Conservation (phyloP, 2,888 invertebrate species). For the Pristionchus japonicus region DNA sequence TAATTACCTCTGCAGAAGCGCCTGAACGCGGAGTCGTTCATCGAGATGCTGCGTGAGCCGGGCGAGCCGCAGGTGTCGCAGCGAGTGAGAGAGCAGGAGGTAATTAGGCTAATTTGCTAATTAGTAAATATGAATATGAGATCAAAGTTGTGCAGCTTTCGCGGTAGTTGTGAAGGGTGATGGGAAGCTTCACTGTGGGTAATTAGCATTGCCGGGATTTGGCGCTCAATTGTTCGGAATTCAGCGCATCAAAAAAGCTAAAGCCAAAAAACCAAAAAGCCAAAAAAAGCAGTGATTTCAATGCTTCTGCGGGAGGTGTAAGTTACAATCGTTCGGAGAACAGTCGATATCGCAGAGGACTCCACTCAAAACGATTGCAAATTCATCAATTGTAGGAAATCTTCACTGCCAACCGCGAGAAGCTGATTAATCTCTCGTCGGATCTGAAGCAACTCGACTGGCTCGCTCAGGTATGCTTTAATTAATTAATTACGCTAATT, state of each 20-base stretch:
- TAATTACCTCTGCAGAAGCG: slow-evolving; percentile 48
- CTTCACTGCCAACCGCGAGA: slow-evolving; percentile 53
- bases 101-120: not conserved
- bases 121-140: no score
- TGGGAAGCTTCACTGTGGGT: no score
- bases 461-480: slow-evolving; percentile 50
- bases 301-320: no score
- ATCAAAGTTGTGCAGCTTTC: no score
- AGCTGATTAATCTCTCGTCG: slow-evolving; percentile 51
- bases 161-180: no score
- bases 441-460: slow-evolving; percentile 62
- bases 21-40: slow-evolving; percentile 53
- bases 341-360: no score
- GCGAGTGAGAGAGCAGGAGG: slow-evolving; percentile 40
- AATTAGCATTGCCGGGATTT: no score
- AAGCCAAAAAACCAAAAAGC: no score
- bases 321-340: no score
- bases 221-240: no score
- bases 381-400: slow-evolving; percentile 16
- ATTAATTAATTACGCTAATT: not conserved
- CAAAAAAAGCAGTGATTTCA: no score
- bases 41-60: slow-evolving; percentile 51
- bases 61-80: slow-evolving; percentile 48
- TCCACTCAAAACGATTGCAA: not conserved
- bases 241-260: no score